Evolutionary conservation across 23 tunicate species (phyloP).

Genomic region (Phallusia fumigata): DNA sequence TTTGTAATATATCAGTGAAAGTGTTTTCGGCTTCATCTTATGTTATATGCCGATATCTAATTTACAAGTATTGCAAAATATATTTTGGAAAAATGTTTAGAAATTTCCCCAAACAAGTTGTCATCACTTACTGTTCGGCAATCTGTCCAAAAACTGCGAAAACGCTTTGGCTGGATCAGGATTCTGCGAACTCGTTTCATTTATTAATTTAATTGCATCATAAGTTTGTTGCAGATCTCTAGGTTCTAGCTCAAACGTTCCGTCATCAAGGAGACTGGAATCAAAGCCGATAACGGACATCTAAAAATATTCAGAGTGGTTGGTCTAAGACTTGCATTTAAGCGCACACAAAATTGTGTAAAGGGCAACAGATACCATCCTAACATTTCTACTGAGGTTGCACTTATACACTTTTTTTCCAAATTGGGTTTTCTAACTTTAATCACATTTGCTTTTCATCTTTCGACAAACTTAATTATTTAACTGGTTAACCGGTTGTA

Average conservation of each 20-base stretch:
- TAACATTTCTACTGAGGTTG: too few relatives aligned
- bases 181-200: background rate
- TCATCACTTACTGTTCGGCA: background rate
- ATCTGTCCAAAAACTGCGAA: background rate
- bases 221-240: background rate
- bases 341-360: too few relatives aligned
- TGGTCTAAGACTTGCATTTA: too few relatives aligned
- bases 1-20: too few relatives aligned
- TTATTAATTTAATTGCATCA: background rate
- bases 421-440: too few relatives aligned
- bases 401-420: too few relatives aligned
- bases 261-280: constrained; percentile 11
- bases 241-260: constrained; percentile 1
- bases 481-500: background rate
- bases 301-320: too few relatives aligned
- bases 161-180: background rate
- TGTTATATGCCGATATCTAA: background rate
- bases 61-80: background rate
- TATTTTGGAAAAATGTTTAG: background rate
- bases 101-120: too few relatives aligned
- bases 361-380: too few relatives aligned
- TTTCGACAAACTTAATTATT: background rate
- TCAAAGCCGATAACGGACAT: background rate
- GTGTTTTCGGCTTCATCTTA: background rate
- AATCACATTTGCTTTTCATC: too few relatives aligned